phyloP scores from a whole-genome alignment of 2,888 invertebrate genomes.

The Phoenoteleia sp. region DNA sequence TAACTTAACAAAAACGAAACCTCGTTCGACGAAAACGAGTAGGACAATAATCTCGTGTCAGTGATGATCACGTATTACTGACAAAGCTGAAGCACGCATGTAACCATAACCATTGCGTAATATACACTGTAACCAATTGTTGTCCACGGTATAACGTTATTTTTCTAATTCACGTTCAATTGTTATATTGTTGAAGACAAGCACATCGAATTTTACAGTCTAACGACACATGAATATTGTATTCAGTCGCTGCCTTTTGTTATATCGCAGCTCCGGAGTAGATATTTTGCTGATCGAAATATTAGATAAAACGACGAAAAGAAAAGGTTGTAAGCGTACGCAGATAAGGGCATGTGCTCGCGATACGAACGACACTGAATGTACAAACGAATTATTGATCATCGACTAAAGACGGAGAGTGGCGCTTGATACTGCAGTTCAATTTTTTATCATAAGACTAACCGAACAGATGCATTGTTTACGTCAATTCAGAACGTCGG shows the following conservation, averaged over 20 bases:
- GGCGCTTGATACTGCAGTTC: constrained; percentile 46
- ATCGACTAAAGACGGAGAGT: constrained; percentile 43
- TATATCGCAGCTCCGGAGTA: constrained; percentile 65
- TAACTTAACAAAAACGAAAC: too few species aligned
- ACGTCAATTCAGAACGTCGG: constrained; percentile 21
- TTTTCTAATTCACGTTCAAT: constrained; percentile 86
- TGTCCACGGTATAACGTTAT: constrained; percentile 86
- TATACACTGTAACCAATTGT: constrained; percentile 81
- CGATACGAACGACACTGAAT: constrained; percentile 64
- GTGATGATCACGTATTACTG: constrained; percentile 28
- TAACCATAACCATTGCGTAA: constrained; percentile 61
- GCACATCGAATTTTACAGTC: constrained; percentile 84
- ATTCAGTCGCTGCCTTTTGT: constrained; percentile 75
- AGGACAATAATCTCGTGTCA: constrained; percentile 24
- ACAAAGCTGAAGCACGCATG: constrained; percentile 26
- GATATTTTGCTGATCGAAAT: constrained; percentile 62
- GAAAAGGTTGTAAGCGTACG: constrained; percentile 59
- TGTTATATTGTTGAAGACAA: constrained; percentile 86
- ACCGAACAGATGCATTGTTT: constrained; percentile 21
- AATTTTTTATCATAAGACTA: constrained; percentile 39
- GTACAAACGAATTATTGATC: constrained; percentile 62
- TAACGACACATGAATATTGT: constrained; percentile 69
- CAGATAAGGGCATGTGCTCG: constrained; percentile 52
- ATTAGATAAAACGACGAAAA: constrained; percentile 49
- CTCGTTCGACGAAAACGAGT: not conserved